phyloP scores from a whole-genome alignment of 2,888 invertebrate species.

The Strigamia transsilvanica region DNA sequence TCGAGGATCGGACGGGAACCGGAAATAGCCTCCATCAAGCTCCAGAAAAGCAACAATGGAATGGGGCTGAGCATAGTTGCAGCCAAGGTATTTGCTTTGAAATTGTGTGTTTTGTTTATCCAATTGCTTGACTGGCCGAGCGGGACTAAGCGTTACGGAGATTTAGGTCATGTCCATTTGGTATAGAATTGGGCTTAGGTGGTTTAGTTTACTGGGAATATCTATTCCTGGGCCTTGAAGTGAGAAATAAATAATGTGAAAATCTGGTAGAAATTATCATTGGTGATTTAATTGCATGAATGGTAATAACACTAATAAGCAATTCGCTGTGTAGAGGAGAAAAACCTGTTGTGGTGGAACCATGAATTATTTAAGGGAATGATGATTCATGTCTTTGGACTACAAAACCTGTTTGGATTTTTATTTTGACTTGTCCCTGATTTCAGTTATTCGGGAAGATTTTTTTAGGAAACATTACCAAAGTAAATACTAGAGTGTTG shows the following conservation, averaged over 20 bases:
- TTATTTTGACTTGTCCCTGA: too few species aligned
- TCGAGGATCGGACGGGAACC: slow-evolving; percentile 67
- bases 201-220: neutral
- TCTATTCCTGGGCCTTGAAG: neutral
- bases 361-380: neutral
- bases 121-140: neutral
- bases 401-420: neutral
- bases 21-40: slow-evolving; percentile 82
- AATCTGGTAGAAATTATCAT: too few species aligned
- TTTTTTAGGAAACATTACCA: neutral
- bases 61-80: slow-evolving; percentile 99
- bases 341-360: too few species aligned
- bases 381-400: neutral
- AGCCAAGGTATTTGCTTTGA: slow-evolving; percentile 77
- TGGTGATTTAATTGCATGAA: too few species aligned
- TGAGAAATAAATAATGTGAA: neutral
- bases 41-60: slow-evolving; percentile 93
- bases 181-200: neutral
- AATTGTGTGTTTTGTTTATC: neutral
- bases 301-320: too few species aligned
- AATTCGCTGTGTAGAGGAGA: too few species aligned
- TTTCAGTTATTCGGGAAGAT: too few species aligned
- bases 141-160: neutral
- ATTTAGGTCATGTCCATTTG: neutral
- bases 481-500: neutral